Evolutionary conservation across 1,140 invertebrate species (phyloP).

Genomic region (Hycleus cichorii): DNA sequence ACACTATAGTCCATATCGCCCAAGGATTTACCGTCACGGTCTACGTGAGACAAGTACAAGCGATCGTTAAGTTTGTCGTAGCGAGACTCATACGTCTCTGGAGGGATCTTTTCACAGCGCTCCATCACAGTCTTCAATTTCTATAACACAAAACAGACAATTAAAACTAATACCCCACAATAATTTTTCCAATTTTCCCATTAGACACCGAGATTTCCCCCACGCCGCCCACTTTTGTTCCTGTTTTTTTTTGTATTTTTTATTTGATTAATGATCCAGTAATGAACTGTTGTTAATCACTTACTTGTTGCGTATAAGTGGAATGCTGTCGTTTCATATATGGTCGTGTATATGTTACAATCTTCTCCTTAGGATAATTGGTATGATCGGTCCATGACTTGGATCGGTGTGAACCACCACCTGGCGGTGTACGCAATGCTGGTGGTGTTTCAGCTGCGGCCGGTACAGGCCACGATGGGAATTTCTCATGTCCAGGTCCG

Average conservation of each 20-base stretch:
- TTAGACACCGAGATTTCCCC: background rate
- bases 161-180: background rate
- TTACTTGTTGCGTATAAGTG: slow-evolving; percentile 58
- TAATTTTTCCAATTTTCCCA: background rate
- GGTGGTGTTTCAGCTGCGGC: slow-evolving; percentile 44
- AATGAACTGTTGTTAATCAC: slow-evolving; percentile 7
- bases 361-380: slow-evolving; percentile 65
- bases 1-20: slow-evolving; percentile 64
- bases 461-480: slow-evolving; percentile 68
- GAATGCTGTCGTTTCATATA: slow-evolving; percentile 59
- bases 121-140: slow-evolving; percentile 66
- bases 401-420: slow-evolving; percentile 52
- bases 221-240: too few relatives aligned
- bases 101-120: slow-evolving; percentile 62
- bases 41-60: slow-evolving; percentile 52
- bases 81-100: slow-evolving; percentile 53
- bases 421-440: slow-evolving; percentile 46
- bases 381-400: slow-evolving; percentile 71
- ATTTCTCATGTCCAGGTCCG: slow-evolving; percentile 71
- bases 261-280: background rate
- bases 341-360: slow-evolving; percentile 56
- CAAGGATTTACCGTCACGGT: slow-evolving; percentile 56
- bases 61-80: slow-evolving; percentile 40
- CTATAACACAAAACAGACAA: slow-evolving; percentile 41
- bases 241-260: background rate